Evolutionary conservation across 2,888 invertebrate species (phyloP).

Genomic region (Steinernema scapterisci): DNA sequence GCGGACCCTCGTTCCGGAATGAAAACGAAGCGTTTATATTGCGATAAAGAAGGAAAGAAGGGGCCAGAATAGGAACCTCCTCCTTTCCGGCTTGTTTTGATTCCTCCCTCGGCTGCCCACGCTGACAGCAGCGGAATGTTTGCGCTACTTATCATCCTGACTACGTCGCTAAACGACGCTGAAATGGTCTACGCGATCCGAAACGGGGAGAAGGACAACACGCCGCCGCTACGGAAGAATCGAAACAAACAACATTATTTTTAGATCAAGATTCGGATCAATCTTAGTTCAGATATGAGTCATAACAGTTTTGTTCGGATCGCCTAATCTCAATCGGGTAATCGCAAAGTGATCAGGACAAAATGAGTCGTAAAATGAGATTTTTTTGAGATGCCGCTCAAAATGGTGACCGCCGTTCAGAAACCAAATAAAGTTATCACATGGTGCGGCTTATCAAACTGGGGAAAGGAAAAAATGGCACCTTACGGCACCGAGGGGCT

Average conservation of each 20-base stretch:
- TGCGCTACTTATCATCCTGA: slow-evolving; percentile 30
- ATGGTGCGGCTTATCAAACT: no score
- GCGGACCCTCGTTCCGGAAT: background rate
- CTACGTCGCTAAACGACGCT: background rate
- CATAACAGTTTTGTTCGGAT: no score
- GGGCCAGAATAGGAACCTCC: background rate
- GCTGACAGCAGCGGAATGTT: slow-evolving; percentile 7
- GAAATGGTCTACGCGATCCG: background rate
- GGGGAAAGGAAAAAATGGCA: no score
- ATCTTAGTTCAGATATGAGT: background rate
- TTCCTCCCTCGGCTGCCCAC: background rate
- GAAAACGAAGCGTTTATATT: background rate
- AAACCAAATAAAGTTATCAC: no score
- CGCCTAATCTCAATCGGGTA: no score
- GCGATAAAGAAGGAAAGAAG: background rate
- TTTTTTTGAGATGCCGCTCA: no score
- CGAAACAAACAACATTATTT: background rate
- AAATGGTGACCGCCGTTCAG: no score
- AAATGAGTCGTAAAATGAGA: no score
- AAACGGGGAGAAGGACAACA: background rate
- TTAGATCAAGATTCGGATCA: background rate
- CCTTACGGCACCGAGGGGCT: no score
- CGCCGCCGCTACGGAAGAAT: background rate
- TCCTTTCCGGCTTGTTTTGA: slow-evolving; percentile 14
- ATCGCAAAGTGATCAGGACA: no score